Conservation (phyloP, 1,140 invertebrate species). For the Onthophagus taurus region DNA sequence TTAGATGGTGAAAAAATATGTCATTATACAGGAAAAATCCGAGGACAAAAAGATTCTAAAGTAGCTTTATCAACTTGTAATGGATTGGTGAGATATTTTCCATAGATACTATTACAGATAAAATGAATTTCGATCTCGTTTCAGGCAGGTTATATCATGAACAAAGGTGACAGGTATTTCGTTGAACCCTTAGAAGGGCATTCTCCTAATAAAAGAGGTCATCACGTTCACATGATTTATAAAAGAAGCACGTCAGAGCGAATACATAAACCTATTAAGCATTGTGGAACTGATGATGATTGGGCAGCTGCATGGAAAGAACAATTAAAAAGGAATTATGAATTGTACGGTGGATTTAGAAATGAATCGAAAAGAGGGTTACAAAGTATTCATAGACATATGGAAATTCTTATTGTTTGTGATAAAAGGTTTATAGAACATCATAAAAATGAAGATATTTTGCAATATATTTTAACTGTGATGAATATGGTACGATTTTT, state of each 20-base stretch:
- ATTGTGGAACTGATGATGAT: slow-evolving; percentile 32
- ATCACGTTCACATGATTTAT: slow-evolving; percentile 43
- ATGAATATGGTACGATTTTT: slow-evolving; percentile 56
- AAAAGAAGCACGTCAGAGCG: slow-evolving; percentile 18
- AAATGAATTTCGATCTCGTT: not conserved
- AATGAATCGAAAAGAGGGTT: slow-evolving; percentile 23
- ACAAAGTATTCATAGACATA: slow-evolving; percentile 42
- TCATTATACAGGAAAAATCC: slow-evolving; percentile 46
- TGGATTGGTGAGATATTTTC: slow-evolving; percentile 45
- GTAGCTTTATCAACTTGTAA: slow-evolving; percentile 52
- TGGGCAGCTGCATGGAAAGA: slow-evolving; percentile 42
- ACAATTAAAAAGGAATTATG: slow-evolving; percentile 32
- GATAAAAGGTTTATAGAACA: slow-evolving; percentile 57
- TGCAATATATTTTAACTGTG: slow-evolving; percentile 57
- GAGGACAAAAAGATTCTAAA: slow-evolving; percentile 40
- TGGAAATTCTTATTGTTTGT: slow-evolving; percentile 54
- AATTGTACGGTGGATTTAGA: slow-evolving; percentile 20
- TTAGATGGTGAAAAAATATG: slow-evolving; percentile 38
- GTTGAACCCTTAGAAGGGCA: slow-evolving; percentile 42
- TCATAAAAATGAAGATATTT: slow-evolving; percentile 50
- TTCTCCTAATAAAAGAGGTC: slow-evolving; percentile 36
- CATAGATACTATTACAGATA: not conserved
- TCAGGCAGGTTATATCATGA: slow-evolving; percentile 41
- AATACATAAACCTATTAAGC: too few relatives aligned
- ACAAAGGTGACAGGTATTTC: slow-evolving; percentile 39